These are phyloP conservation scores for Neodontobutis hainanensis DNA, from an alignment of 2,113 vertebrate species.

Conservation along the genomic window DNA sequence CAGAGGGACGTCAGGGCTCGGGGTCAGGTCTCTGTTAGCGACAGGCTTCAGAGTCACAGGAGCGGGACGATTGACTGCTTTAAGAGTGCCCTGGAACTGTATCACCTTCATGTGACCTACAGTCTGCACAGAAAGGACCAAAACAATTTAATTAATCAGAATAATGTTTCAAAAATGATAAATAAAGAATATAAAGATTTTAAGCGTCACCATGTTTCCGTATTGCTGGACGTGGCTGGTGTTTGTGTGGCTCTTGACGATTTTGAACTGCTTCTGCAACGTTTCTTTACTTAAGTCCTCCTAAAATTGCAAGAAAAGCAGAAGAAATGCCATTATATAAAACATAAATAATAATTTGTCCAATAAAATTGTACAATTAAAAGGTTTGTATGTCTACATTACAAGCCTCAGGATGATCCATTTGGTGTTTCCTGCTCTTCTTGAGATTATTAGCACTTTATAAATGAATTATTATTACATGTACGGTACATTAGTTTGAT, in stretches of 20 bases:
- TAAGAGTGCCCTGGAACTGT: slow-evolving; percentile 86
- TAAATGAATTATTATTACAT: too few relatives aligned
- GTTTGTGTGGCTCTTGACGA: slow-evolving; percentile 91
- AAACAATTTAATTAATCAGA: background rate
- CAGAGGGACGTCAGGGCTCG: slow-evolving; percentile 91
- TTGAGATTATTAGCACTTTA: too few relatives aligned
- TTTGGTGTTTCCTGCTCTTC: too few relatives aligned
- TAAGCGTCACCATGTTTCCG: slow-evolving; percentile 86
- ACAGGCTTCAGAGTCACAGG: slow-evolving; percentile 74
- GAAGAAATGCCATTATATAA: background rate
- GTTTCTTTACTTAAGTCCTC: slow-evolving; percentile 92
- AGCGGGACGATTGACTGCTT: slow-evolving; percentile 54
- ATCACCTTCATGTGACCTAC: slow-evolving; percentile 89
- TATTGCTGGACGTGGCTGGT: slow-evolving; percentile 98
- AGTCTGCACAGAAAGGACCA: slow-evolving; percentile 75
- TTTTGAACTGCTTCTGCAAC: slow-evolving; percentile 87
- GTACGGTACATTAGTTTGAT: too few relatives aligned
- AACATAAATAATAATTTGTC: background rate
- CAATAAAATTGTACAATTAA: too few relatives aligned
- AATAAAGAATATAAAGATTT: too few relatives aligned
- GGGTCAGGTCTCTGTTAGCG: slow-evolving; percentile 80
- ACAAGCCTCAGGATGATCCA: too few relatives aligned
- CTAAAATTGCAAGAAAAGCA: slow-evolving; percentile 64
- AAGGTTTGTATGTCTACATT: too few relatives aligned
- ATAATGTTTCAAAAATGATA: background rate